Evolutionary conservation across 2,797 vertebrate species (phyloP).

Genomic region (Gambusia yucatana): DNA sequence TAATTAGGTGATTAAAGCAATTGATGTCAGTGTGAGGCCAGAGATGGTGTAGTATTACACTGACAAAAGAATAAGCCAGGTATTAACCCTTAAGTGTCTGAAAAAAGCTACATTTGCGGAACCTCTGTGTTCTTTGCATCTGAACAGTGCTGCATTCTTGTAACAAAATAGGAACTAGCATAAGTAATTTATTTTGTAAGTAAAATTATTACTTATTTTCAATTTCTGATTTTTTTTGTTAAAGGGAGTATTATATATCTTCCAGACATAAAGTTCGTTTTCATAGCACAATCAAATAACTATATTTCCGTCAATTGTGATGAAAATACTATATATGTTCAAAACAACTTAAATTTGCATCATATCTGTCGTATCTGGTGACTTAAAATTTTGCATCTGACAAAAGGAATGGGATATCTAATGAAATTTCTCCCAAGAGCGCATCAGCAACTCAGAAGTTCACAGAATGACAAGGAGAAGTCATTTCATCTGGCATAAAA

Average conservation of each 20-base stretch:
- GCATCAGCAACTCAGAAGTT: not conserved
- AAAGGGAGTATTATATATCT: not conserved
- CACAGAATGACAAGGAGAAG: not conserved
- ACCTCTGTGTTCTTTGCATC: not conserved
- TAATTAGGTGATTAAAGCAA: slow-evolving; percentile 44
- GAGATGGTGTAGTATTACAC: slow-evolving; percentile 26
- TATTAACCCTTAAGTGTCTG: slow-evolving; percentile 32
- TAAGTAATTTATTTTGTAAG: not conserved
- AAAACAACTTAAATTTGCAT: too few relatives aligned
- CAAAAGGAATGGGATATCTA: not conserved
- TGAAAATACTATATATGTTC: too few relatives aligned
- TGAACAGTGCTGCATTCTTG: not conserved
- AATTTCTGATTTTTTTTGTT: not conserved
- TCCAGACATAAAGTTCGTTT: too few relatives aligned
- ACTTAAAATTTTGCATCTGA: too few relatives aligned
- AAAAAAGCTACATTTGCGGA: not conserved
- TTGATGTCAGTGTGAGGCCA: slow-evolving; percentile 45
- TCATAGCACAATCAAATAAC: too few relatives aligned
- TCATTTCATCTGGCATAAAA: not conserved
- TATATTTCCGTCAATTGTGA: too few relatives aligned
- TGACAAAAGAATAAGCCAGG: slow-evolving; percentile 10
- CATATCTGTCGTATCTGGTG: too few relatives aligned
- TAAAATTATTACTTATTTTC: not conserved
- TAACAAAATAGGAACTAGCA: not conserved
- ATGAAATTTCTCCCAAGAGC: not conserved